Evolutionary conservation across 2,888 invertebrate genomes (phyloP).

Genomic region (Trimorus sp.): DNA sequence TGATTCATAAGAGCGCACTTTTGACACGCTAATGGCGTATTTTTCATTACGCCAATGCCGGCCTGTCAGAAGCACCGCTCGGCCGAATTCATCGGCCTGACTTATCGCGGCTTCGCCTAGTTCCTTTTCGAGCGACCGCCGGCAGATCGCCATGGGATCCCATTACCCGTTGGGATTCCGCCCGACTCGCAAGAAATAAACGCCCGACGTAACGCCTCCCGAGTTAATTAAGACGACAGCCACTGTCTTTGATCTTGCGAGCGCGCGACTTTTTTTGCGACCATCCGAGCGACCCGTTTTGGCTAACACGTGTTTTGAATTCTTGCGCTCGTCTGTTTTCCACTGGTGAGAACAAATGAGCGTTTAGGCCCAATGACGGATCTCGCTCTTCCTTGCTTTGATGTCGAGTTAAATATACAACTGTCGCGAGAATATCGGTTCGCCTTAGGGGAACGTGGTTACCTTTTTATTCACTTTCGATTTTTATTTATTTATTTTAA

Average conservation of each 20-base stretch:
- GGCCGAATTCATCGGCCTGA: slow-evolving; percentile 55
- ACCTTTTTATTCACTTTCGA: slow-evolving; percentile 1
- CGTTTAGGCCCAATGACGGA: slow-evolving; percentile 24
- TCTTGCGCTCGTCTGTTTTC: slow-evolving; percentile 40
- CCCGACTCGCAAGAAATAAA: slow-evolving; percentile 57
- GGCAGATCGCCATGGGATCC: slow-evolving; percentile 51
- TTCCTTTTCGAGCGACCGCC: slow-evolving; percentile 51
- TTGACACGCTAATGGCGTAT: slow-evolving; percentile 62
- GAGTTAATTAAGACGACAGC: slow-evolving; percentile 59
- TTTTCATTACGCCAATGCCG: slow-evolving; percentile 62
- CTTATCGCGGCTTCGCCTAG: slow-evolving; percentile 60
- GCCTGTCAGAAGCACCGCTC: slow-evolving; percentile 55
- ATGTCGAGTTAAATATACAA: slow-evolving; percentile 22
- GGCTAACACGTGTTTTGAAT: slow-evolving; percentile 56
- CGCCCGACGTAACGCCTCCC: slow-evolving; percentile 51
- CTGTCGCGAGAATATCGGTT: slow-evolving; percentile 2
- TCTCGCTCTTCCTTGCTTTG: slow-evolving; percentile 16
- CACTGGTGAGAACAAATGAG: slow-evolving; percentile 50
- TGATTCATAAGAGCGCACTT: slow-evolving; percentile 44
- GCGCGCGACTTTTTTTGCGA: slow-evolving; percentile 46
- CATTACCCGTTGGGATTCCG: slow-evolving; percentile 56
- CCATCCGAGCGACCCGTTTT: slow-evolving; percentile 31
- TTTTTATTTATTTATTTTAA: background rate
- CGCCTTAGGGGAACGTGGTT: background rate
- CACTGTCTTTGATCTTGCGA: slow-evolving; percentile 50